These are phyloP conservation scores for Clarias batrachus DNA, from an alignment of 2,113 vertebrate genomes.

Conservation along the genomic window DNA sequence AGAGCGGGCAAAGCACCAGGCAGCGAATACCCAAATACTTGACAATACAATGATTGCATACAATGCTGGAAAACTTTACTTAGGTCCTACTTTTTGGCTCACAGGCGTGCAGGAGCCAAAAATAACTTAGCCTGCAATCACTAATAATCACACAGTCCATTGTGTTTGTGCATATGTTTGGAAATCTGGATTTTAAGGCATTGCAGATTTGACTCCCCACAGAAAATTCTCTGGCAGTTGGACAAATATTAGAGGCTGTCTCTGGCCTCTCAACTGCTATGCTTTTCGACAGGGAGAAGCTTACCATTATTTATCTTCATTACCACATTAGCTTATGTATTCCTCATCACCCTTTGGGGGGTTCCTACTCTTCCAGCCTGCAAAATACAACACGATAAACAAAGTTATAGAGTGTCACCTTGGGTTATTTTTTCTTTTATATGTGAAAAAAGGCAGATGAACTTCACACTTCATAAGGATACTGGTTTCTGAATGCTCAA, in stretches of 20 bases:
- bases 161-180: conserved; percentile 47
- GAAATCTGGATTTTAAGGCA: conserved; percentile 55
- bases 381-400: conserved; percentile 62
- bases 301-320: conserved; percentile 75
- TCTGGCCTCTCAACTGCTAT: conserved; percentile 51
- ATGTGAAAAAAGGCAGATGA: conserved; percentile 10
- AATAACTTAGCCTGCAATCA: neutral
- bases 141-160: conserved; percentile 30
- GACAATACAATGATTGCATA: conserved; percentile 17
- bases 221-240: conserved; percentile 39
- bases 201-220: conserved; percentile 44
- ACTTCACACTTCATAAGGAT: neutral
- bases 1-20: neutral
- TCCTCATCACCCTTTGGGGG: conserved; percentile 64
- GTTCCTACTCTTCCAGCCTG: conserved; percentile 67
- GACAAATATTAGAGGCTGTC: conserved; percentile 41
- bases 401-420: conserved; percentile 46
- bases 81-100: conserved; percentile 14
- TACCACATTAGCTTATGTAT: conserved; percentile 72
- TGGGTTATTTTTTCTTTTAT: conserved; percentile 24
- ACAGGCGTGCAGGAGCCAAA: conserved; percentile 2
- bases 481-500: neutral
- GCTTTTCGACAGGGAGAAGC: conserved; percentile 64
- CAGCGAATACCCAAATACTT: neutral
- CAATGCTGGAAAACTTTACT: neutral